Evolutionary conservation across 1,140 invertebrate species (phyloP).

Genomic region (Hirudo medicinalis): DNA sequence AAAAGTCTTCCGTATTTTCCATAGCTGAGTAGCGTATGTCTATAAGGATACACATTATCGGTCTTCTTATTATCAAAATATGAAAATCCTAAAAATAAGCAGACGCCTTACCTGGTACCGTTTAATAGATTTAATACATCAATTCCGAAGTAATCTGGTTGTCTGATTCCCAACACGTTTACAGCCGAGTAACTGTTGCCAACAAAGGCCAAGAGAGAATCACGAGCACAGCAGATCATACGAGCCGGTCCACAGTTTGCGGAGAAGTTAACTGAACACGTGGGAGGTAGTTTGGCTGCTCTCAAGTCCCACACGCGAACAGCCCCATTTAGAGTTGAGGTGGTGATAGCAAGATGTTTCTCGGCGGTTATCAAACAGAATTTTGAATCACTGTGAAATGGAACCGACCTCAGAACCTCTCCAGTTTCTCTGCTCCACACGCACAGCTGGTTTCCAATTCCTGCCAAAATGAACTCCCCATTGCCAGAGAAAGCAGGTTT

Average conservation of each 20-base stretch:
- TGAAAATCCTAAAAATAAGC: not conserved
- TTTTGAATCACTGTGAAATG: not conserved
- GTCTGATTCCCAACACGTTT: not conserved
- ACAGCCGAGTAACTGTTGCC: not conserved
- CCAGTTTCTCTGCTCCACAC: not conserved
- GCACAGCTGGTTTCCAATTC: not conserved
- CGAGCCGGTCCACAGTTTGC: not conserved
- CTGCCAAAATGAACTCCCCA: not conserved
- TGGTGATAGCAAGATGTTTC: not conserved
- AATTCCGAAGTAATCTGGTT: conserved; percentile 1
- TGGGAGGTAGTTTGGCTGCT: not conserved
- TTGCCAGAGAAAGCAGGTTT: not conserved
- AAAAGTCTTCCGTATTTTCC: conserved; percentile 18
- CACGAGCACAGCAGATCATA: not conserved
- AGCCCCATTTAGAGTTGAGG: not conserved
- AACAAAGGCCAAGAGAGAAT: not conserved
- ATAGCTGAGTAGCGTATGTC: conserved; percentile 16
- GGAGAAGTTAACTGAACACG: not conserved
- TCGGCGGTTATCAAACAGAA: not conserved
- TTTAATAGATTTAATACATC: not conserved
- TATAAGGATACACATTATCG: not conserved
- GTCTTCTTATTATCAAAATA: not conserved
- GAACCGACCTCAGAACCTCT: not conserved
- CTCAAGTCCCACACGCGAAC: conserved; percentile 6
- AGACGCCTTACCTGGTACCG: not conserved